A percentile compares a stretch with the other conserved stretches of the same genome.
Conservation (phyloP, 2,888 invertebrate genomes). For the Tetranychus piercei region DNA sequence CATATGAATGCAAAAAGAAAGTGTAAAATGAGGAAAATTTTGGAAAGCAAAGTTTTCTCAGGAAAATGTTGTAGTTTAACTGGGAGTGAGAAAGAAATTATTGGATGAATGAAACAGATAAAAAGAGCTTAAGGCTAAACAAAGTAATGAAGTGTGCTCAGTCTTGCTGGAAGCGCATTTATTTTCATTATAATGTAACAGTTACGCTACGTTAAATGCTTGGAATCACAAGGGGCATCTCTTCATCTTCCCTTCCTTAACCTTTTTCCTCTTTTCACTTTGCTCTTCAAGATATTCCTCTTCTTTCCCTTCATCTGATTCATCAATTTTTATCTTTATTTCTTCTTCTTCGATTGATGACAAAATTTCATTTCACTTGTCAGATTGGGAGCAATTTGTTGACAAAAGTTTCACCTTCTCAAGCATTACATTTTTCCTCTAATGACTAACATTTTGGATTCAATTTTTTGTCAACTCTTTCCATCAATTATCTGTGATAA, state of each 20-base stretch:
- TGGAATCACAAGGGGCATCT: not conserved
- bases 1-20: too few species aligned
- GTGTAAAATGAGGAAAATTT: too few species aligned
- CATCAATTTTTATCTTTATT: not conserved
- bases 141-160: not conserved
- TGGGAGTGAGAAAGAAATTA: not conserved
- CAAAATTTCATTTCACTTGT: too few species aligned
- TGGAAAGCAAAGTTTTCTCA: too few species aligned
- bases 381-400: too few species aligned
- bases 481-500: too few species aligned
- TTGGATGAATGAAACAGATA: not conserved
- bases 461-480: too few species aligned
- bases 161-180: not conserved
- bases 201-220: not conserved
- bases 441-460: too few species aligned
- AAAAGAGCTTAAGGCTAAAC: not conserved
- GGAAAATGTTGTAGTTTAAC: too few species aligned
- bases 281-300: not conserved
- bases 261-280: not conserved
- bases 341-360: too few species aligned
- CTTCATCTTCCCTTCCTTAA: not conserved
- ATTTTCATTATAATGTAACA: conserved; percentile 1
- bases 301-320: not conserved
- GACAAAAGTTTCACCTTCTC: too few species aligned
- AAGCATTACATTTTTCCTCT: too few species aligned